These are phyloP conservation scores for Tachysurus fulvidraco DNA, from an alignment of 2,113 vertebrate genomes.

Conservation along the genomic window DNA sequence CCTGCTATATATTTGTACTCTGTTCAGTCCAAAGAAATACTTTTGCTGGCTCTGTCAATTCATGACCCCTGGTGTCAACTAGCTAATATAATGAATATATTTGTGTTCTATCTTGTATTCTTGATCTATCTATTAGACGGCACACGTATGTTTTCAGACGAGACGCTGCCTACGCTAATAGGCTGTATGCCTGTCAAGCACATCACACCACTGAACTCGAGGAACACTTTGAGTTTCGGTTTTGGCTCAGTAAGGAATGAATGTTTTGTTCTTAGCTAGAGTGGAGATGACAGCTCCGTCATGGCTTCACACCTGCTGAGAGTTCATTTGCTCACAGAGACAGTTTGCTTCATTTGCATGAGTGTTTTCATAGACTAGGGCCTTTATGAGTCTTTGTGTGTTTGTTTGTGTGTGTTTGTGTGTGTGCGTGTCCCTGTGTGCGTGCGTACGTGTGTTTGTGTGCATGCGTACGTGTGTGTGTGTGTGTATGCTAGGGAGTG, in stretches of 20 bases:
- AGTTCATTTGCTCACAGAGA: conserved; percentile 16
- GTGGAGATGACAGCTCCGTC: conserved; percentile 42
- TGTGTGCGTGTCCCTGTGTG: background rate
- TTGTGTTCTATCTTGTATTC: background rate
- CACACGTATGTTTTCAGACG: background rate
- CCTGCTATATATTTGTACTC: background rate
- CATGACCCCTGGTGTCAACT: background rate
- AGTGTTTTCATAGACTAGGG: conserved; percentile 10
- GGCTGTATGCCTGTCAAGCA: conserved; percentile 32
- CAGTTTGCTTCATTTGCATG: background rate
- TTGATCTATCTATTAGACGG: background rate
- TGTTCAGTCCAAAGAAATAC: background rate
- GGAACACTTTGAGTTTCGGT: conserved; percentile 34
- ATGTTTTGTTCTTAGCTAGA: conserved; percentile 30
- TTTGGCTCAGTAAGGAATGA: conserved; percentile 40
- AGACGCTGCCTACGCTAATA: conserved; percentile 5
- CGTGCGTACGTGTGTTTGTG: background rate
- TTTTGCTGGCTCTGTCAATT: background rate
- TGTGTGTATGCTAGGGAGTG: background rate
- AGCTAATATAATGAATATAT: background rate
- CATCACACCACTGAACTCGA: conserved; percentile 24
- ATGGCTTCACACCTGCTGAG: conserved; percentile 28
- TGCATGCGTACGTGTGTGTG: background rate
- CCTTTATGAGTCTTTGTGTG: background rate
- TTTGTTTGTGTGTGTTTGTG: background rate